Evolutionary conservation across 2,888 invertebrate species (phyloP).

Genomic region (Lymantria monacha): DNA sequence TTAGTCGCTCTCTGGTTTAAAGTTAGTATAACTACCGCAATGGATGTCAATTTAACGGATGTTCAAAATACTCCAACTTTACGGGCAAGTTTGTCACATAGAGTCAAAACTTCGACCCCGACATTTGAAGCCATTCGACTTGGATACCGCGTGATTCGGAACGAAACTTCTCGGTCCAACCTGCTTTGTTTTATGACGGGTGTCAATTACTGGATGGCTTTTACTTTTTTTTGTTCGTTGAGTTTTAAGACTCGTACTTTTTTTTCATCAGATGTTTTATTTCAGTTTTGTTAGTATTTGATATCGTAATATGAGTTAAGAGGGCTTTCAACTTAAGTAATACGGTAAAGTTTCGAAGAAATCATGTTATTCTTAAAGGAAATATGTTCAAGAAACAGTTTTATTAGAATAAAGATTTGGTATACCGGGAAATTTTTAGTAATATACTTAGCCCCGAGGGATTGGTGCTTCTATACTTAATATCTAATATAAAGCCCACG

Average conservation of each 20-base stretch:
- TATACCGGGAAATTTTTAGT: too few relatives aligned
- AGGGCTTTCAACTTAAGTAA: slow-evolving; percentile 14
- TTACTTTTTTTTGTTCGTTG: slow-evolving; percentile 34
- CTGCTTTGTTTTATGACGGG: slow-evolving; percentile 49
- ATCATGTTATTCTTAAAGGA: slow-evolving; percentile 18
- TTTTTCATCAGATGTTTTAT: slow-evolving; percentile 26
- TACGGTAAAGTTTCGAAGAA: slow-evolving; percentile 8
- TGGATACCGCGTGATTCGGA: slow-evolving; percentile 38
- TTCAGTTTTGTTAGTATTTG: slow-evolving; percentile 31
- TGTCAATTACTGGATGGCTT: slow-evolving; percentile 52
- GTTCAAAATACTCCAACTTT: slow-evolving; percentile 40
- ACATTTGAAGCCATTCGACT: slow-evolving; percentile 38
- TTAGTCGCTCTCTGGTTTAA: background rate
- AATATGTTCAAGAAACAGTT: slow-evolving; percentile 5
- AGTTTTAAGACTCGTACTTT: slow-evolving; percentile 36
- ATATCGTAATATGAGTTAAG: slow-evolving; percentile 25
- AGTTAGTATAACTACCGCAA: slow-evolving; percentile 22
- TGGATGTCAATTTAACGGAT: slow-evolving; percentile 31
- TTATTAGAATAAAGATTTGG: too few relatives aligned
- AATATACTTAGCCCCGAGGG: too few relatives aligned
- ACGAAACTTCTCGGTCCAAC: slow-evolving; percentile 38
- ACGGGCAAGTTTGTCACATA: slow-evolving; percentile 50
- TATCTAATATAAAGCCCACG: too few relatives aligned
- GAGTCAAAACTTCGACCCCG: slow-evolving; percentile 46
- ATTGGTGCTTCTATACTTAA: too few relatives aligned